phyloP scores from a whole-genome alignment of 2,888 invertebrate genomes.

The Microctonus aethiopoides region DNA sequence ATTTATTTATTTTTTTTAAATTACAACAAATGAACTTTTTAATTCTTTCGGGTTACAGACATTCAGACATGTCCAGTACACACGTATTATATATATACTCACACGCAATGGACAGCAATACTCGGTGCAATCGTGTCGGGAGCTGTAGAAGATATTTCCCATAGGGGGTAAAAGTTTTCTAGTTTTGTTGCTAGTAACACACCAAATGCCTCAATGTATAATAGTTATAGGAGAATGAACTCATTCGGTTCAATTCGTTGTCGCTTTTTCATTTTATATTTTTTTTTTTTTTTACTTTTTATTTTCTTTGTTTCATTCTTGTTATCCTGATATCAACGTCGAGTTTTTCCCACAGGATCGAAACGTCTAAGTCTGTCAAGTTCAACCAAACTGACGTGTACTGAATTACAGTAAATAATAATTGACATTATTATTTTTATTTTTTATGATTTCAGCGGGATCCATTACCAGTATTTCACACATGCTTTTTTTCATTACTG shows the following conservation, averaged over 20 bases:
- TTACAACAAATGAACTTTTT: no score
- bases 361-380: not conserved
- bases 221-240: conserved; percentile 11
- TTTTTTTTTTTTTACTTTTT: not conserved
- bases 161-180: conserved; percentile 27
- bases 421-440: not conserved
- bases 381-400: not conserved
- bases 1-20: no score
- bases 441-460: conserved; percentile 26
- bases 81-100: no score
- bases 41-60: no score
- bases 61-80: no score
- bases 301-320: not conserved
- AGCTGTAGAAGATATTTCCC: conserved; percentile 24
- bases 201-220: conserved; percentile 26
- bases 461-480: conserved; percentile 14
- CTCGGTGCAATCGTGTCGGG: conserved; percentile 17
- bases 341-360: conserved; percentile 16
- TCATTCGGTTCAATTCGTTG: conserved; percentile 13
- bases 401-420: not conserved
- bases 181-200: conserved; percentile 15
- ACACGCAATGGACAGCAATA: no score
- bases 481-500: conserved; percentile 2
- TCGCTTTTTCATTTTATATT: not conserved
- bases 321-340: not conserved